phyloP scores from a whole-genome alignment of 2,113 vertebrate genomes.

The Aldabrachelys gigantea region DNA sequence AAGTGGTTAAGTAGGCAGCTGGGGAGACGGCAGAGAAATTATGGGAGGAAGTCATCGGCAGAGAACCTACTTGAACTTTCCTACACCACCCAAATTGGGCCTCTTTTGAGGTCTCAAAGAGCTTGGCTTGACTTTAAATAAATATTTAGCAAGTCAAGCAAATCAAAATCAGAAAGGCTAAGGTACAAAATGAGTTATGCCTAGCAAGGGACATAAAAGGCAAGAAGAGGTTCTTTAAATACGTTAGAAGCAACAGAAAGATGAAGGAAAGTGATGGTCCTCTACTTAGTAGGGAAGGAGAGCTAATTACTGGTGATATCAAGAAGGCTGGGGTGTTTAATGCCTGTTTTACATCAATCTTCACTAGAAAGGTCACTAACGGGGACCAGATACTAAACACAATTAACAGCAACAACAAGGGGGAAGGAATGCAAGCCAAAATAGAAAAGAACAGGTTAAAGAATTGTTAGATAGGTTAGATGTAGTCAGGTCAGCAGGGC shows the following conservation, averaged over 20 bases:
- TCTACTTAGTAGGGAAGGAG: not conserved
- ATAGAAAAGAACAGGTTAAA: too few relatives aligned
- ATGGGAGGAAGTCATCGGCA: not conserved
- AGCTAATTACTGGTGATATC: not conserved
- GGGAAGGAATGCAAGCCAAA: too few relatives aligned
- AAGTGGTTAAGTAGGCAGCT: not conserved
- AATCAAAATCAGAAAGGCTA: too few relatives aligned
- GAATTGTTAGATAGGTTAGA: too few relatives aligned
- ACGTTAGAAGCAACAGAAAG: not conserved
- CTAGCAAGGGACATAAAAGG: too few relatives aligned
- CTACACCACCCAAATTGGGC: rapidly evolving
- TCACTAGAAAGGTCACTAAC: not conserved
- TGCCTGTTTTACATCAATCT: not conserved
- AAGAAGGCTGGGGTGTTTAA: not conserved
- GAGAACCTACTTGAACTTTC: not conserved
- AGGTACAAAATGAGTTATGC: too few relatives aligned
- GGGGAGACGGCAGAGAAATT: not conserved
- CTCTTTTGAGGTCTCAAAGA: rapidly evolving
- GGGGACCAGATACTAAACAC: too few relatives aligned
- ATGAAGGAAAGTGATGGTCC: not conserved
- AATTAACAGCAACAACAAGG: too few relatives aligned
- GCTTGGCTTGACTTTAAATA: not conserved
- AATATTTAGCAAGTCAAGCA: too few relatives aligned
- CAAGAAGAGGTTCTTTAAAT: too few relatives aligned
- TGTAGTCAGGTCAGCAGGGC: too few relatives aligned